Percentiles rank a stretch among this genome's conserved stretches.
Evolutionary conservation across 2,113 vertebrate genomes (phyloP).

Genomic region (Colius striatus): DNA sequence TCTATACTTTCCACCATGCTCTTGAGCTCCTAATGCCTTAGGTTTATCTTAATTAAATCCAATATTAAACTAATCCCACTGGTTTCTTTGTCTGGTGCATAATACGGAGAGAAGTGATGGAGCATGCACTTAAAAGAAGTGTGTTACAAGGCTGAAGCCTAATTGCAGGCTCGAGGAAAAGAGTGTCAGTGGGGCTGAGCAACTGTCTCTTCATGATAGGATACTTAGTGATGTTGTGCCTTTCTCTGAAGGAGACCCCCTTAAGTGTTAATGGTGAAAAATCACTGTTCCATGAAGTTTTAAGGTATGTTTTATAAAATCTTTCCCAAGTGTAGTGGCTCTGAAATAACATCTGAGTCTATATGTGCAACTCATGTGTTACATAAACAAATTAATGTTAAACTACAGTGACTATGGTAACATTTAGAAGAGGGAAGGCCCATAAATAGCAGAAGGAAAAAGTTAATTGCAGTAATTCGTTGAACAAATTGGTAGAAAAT

Average conservation of each 20-base stretch:
- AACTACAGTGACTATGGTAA: neutral
- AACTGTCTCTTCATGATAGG: neutral
- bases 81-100: neutral
- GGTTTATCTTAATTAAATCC: neutral
- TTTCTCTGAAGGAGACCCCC: neutral
- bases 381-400: slow-evolving; percentile 41
- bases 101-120: neutral
- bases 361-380: neutral
- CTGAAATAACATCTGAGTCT: slow-evolving; percentile 28
- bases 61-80: neutral
- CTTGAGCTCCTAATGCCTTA: neutral
- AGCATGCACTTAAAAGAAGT: neutral
- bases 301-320: neutral
- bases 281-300: neutral
- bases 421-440: slow-evolving; percentile 34
- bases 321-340: neutral
- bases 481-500: slow-evolving; percentile 28
- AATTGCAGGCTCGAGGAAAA: neutral
- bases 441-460: slow-evolving; percentile 12
- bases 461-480: slow-evolving; percentile 14
- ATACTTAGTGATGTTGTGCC: neutral
- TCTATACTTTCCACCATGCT: neutral
- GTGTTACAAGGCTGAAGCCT: neutral
- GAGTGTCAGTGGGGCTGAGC: neutral
- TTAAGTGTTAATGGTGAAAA: neutral